A percentile compares a stretch with the other conserved stretches of the same genome.
phyloP scores from a whole-genome alignment of 2,113 vertebrate genomes.

The Ammodramus savannarum region DNA sequence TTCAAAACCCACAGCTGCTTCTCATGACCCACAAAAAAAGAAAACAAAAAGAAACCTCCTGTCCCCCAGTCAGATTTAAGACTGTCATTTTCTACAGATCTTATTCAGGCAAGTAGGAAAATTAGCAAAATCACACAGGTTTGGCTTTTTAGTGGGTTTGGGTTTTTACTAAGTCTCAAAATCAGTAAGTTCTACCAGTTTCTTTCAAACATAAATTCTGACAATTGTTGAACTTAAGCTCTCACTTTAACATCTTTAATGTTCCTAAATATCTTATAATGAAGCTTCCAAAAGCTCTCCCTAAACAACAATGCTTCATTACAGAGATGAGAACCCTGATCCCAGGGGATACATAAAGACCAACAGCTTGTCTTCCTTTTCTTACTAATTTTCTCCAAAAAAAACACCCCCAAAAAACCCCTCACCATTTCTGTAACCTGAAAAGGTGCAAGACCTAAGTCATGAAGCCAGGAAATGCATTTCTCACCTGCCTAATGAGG shows the following conservation, averaged over 20 bases:
- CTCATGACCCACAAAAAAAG: conserved; percentile 69
- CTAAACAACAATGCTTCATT: background rate
- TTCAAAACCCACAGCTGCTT: conserved; percentile 62
- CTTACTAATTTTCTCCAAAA: background rate
- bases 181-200: conserved; percentile 75
- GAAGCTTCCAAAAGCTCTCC: background rate
- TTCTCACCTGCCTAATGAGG: background rate
- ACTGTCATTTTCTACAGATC: conserved; percentile 72
- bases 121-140: conserved; percentile 78
- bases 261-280: background rate
- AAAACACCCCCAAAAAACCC: background rate
- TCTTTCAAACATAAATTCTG: conserved; percentile 75
- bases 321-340: background rate
- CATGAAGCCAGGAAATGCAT: background rate
- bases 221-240: conserved; percentile 55
- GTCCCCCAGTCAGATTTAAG: conserved; percentile 73
- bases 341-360: background rate
- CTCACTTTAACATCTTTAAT: conserved; percentile 16
- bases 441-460: background rate
- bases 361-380: background rate
- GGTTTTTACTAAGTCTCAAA: conserved; percentile 73
- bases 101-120: conserved; percentile 63
- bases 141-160: background rate
- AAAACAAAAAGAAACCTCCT: conserved; percentile 79
- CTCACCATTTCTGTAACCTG: background rate